These are phyloP conservation scores for Sebastes steindachneri DNA, from an alignment of 2,797 vertebrate species.

Conservation along the genomic window DNA sequence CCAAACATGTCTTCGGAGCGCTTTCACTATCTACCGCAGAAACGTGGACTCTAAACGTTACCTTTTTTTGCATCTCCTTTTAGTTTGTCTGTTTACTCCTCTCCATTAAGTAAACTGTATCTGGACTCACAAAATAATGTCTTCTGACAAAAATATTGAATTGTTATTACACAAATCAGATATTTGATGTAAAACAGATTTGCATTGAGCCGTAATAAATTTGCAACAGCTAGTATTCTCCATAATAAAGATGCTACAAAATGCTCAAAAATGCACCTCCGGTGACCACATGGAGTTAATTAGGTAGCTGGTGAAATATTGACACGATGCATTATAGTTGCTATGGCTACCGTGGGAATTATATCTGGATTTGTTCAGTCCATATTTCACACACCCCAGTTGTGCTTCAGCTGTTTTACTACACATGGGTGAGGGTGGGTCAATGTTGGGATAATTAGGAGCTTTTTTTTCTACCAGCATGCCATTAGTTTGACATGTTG, in stretches of 20 bases:
- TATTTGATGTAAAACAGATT: neutral
- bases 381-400: constrained; percentile 9
- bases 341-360: constrained; percentile 17
- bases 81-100: constrained; percentile 2
- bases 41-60: constrained; percentile 29
- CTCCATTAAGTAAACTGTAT: neutral
- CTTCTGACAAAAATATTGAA: neutral
- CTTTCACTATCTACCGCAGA: constrained; percentile 41
- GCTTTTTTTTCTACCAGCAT: neutral
- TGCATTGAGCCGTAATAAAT: neutral
- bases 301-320: constrained; percentile 37
- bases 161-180: neutral
- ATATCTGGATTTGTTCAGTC: constrained; percentile 4
- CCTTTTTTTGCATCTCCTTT: constrained; percentile 20
- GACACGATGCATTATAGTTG: constrained; percentile 8
- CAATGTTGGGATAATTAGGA: neutral
- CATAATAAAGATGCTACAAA: neutral
- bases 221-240: neutral
- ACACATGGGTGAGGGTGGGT: neutral
- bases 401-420: constrained; percentile 19
- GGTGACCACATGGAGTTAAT: neutral
- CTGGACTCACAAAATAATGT: neutral
- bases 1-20: constrained; percentile 70
- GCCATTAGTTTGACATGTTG: constrained; percentile 17
- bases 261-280: neutral